Base-by-base conservation (phyloP, 2,797 vertebrate species). In the Acanthurus tractus region DNA sequence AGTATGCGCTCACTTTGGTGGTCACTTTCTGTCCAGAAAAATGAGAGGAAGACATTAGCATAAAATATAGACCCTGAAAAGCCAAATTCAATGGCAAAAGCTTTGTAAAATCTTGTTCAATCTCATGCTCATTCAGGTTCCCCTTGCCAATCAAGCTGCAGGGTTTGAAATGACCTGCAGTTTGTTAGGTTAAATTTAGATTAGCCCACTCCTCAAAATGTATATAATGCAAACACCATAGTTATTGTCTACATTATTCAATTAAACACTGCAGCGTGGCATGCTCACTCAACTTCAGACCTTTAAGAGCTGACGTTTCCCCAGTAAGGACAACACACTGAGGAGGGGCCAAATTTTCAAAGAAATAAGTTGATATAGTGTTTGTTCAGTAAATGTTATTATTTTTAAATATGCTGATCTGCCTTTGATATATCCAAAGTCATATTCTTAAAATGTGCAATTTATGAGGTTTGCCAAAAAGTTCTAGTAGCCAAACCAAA, bases 401-500 rank as follows among this genome's bases (percentile, higher is more conserved):
- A 50, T 70, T 79, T 53, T 67, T 78, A 64, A 79, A 76, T 66
- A 62, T 77, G 56, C 25, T 84, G 46, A 78, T 82, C n/a, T 65
- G 4, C 78, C 68, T 77, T 64, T 78, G 64, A 66, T 55, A 17
- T 45, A 42, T 81, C 61, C 74, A 82, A 57, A 87, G 87, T 68
- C 45, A 76, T 79, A 73, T 89, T 88, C 40, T 78, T 81, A 61
- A 71, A 75, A 20, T 70, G 34, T 56, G 9, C 55, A 38, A 46
- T 63, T 88, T 65, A 84, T 72, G 62, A 81, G 20, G 70, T 84
- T 79, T 82, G 66, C 70, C 76, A 83, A 81, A 69, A 42, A 44
- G 48, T 44, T 83, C 22, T 14, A 34, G 29, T 6, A 45, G 75
- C 88, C 93, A 94, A 93, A 57, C 53, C 74, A 92, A 93, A 90